Percentiles rank a stretch among this genome's conserved stretches.
phyloP scores from a whole-genome alignment of 2,113 vertebrate genomes.

The Nycticorax nycticorax region DNA sequence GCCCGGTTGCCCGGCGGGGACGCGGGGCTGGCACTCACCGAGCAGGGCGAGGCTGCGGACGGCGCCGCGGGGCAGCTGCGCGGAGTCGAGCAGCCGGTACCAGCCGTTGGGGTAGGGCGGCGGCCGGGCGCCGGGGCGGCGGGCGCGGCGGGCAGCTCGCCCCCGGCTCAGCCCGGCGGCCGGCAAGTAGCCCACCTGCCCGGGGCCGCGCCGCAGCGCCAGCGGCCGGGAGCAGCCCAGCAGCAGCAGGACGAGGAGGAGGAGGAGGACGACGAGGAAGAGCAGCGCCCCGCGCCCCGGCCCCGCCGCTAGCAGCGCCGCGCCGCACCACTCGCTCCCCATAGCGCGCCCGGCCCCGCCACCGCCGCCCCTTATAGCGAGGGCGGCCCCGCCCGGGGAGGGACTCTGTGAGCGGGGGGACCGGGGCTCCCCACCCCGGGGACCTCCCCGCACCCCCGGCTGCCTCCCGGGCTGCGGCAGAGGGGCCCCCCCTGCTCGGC shows the following conservation, averaged over 20 bases:
- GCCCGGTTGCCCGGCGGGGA: not conserved
- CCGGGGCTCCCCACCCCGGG: not conserved
- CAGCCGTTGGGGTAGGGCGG: conserved; percentile 86
- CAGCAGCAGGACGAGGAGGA: not conserved
- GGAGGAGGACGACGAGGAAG: not conserved
- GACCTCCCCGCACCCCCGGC: not conserved
- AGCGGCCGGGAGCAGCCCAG: conserved; percentile 71
- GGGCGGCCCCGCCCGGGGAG: not conserved
- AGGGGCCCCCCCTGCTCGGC: not conserved
- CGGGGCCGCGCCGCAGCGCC: conserved; percentile 63
- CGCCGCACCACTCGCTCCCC: not conserved
- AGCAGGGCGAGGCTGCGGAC: conserved; percentile 72
- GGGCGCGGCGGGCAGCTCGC: conserved; percentile 65
- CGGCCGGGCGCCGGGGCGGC: conserved; percentile 75
- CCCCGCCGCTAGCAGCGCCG: not conserved
- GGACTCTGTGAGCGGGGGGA: not conserved
- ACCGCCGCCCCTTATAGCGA: not conserved
- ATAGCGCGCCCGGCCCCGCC: not conserved
- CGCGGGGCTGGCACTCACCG: conserved; percentile 60
- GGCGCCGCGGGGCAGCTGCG: conserved; percentile 69
- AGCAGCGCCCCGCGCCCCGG: not conserved
- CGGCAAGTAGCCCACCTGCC: conserved; percentile 79
- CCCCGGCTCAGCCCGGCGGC: conserved; percentile 64
- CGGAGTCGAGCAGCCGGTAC: conserved; percentile 80
- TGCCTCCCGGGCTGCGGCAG: not conserved